Base-by-base conservation (phyloP, 2,888 invertebrate genomes). In the Philereme vetulata region DNA sequence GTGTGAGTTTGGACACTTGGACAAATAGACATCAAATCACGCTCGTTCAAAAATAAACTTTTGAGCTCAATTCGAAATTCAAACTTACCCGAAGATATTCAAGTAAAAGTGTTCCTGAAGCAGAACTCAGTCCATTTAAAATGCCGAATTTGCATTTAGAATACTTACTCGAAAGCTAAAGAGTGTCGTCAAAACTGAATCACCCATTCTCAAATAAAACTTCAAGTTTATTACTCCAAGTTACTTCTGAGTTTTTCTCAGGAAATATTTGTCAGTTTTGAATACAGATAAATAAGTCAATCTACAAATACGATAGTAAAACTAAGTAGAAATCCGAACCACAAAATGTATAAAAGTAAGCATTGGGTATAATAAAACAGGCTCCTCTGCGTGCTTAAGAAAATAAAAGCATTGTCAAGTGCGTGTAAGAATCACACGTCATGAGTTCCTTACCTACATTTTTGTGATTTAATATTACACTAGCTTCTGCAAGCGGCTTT, bases 351-450 rank as follows among this genome's bases (percentile, higher is more conserved):
- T 64, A 52, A 59, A 66, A 60, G 51, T 55, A 56, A 63, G 62
- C 64, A 53, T 77, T 76, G 64, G 45, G 67, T 64, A 67, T 77
- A 81, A 82, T 76, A 80, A 81, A 75, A 76, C 75, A 72, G 69
- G 68, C 74, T 81, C 78, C 80, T 75, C 76, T 77, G 76, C 80
- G 81, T 82, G 81, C 78, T 81, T 75, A 74, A 73, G 72, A 75
- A 78, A 82, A 82, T 81, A 83, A 84, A 83, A 76, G 74, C 75
- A 77, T 21, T 21, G 21, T 21, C 21, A 21, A 21, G 21, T 21
- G 21, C 21, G 2, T 21, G 21, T 21, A 2, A 21, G 21, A 21
- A 21, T 21, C 21, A 21, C 21, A 2, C 21, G 21, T 21, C 21
- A 21, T 21, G 21, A 2, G 21, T 21, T 21, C 21, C 21, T 21